Conservation (phyloP, 2,797 vertebrate species). For the Trachurus trachurus region DNA sequence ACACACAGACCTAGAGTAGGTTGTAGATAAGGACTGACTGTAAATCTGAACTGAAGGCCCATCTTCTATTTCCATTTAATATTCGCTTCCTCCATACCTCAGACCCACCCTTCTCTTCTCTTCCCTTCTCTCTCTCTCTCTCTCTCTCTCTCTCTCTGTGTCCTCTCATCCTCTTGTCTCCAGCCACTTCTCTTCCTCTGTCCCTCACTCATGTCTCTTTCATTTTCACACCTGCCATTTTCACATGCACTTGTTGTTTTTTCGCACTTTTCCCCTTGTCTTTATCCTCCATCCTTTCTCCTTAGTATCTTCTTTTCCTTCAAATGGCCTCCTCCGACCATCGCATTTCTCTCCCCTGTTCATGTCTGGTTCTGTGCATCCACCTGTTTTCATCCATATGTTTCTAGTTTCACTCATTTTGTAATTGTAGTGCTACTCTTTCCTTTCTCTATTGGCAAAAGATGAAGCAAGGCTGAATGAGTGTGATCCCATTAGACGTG, state of each 20-base stretch:
- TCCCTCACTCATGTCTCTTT: not conserved
- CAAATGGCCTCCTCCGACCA: not conserved
- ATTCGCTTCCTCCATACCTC: slow-evolving; percentile 59
- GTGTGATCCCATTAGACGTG: not conserved
- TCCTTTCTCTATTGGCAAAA: not conserved
- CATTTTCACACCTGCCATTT: not conserved
- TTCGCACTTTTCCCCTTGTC: not conserved
- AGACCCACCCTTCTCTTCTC: slow-evolving; percentile 19
- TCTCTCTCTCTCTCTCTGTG: not conserved
- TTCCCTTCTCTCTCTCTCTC: not conserved
- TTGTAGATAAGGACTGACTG: slow-evolving; percentile 79
- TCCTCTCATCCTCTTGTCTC: slow-evolving; percentile 19
- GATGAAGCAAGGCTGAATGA: not conserved
- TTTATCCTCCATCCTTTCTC: not conserved
- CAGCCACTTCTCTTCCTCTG: slow-evolving; percentile 10
- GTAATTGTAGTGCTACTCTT: not conserved
- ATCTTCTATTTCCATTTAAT: slow-evolving; percentile 77
- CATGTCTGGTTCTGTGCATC: slow-evolving; percentile 5
- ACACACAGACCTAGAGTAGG: slow-evolving; percentile 50
- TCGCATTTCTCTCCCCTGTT: not conserved
- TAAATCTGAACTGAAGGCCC: slow-evolving; percentile 81
- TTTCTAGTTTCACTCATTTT: slow-evolving; percentile 3
- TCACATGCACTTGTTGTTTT: not conserved
- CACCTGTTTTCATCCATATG: not conserved
- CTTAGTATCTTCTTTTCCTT: not conserved